Evolutionary conservation across 1,140 invertebrate genomes (phyloP).

Genomic region (Onthophagus taurus): DNA sequence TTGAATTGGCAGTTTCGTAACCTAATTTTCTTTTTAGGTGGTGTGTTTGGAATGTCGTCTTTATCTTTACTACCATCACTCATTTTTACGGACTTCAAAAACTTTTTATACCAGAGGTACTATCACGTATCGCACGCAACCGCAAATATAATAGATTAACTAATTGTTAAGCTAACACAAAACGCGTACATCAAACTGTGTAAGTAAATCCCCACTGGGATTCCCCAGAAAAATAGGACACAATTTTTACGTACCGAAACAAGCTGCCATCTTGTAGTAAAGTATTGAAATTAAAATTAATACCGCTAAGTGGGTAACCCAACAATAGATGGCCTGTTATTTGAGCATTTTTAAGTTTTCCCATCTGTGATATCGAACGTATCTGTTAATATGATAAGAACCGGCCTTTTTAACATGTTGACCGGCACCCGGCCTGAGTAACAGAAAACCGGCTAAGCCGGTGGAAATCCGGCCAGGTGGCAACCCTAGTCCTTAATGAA

Average conservation of each 20-base stretch:
- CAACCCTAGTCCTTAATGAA: too few species aligned
- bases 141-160: neutral
- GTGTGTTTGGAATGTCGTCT: slow-evolving; percentile 4
- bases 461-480: slow-evolving; percentile 1
- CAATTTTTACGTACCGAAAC: neutral
- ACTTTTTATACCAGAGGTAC: neutral
- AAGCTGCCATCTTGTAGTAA: slow-evolving; percentile 1
- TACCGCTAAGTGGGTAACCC: neutral
- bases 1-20: slow-evolving; percentile 7
- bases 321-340: neutral
- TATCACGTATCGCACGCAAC: neutral
- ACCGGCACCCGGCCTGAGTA: neutral
- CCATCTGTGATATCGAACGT: neutral
- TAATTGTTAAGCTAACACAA: slow-evolving; percentile 1
- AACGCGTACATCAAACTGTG: neutral
- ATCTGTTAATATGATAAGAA: neutral
- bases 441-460: too few species aligned
- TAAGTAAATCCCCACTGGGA: too few species aligned
- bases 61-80: slow-evolving; percentile 3
- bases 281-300: slow-evolving; percentile 1
- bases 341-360: neutral
- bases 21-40: slow-evolving; percentile 4
- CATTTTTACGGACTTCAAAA: neutral
- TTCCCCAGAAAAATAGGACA: neutral
- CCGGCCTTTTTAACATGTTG: neutral